Conservation (phyloP, 2,888 invertebrate genomes). For the Chrysodeixis includens region DNA sequence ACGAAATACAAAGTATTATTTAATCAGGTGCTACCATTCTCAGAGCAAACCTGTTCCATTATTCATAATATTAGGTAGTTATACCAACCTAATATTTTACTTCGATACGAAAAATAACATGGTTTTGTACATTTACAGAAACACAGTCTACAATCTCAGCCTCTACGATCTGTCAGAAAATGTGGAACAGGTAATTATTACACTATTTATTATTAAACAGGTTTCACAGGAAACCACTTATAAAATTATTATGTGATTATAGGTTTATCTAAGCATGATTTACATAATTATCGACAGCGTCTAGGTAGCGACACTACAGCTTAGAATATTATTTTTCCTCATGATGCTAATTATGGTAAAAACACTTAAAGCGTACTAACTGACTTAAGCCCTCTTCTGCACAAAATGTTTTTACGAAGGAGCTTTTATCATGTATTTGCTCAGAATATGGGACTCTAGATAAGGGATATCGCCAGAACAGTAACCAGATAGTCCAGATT, state of each 20-base stretch:
- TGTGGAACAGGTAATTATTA: slow-evolving; percentile 90
- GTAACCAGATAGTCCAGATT: slow-evolving; percentile 60
- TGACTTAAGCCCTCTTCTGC: slow-evolving; percentile 6
- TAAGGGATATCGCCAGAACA: slow-evolving; percentile 49
- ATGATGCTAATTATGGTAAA: not conserved
- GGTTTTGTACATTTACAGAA: slow-evolving; percentile 89
- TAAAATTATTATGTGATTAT: not conserved
- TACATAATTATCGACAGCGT: slow-evolving; percentile 1
- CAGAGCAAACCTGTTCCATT: slow-evolving; percentile 20
- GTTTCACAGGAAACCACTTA: not conserved
- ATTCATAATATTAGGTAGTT: slow-evolving; percentile 1
- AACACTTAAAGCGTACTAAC: not conserved
- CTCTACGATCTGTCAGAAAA: slow-evolving; percentile 94
- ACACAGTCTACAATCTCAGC: slow-evolving; percentile 97
- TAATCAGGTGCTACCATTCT: slow-evolving; percentile 35
- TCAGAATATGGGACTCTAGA: slow-evolving; percentile 43
- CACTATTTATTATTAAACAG: slow-evolving; percentile 7
- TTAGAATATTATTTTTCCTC: not conserved
- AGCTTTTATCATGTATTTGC: slow-evolving; percentile 32
- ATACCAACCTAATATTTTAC: not conserved
- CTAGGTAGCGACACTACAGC: not conserved
- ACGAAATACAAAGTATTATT: slow-evolving; percentile 33
- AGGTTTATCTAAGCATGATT: not conserved
- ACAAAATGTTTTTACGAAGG: slow-evolving; percentile 19
- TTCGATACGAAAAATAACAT: slow-evolving; percentile 3